Evolutionary conservation across 2,888 invertebrate species (phyloP).

Genomic region (Dasypolia templi): DNA sequence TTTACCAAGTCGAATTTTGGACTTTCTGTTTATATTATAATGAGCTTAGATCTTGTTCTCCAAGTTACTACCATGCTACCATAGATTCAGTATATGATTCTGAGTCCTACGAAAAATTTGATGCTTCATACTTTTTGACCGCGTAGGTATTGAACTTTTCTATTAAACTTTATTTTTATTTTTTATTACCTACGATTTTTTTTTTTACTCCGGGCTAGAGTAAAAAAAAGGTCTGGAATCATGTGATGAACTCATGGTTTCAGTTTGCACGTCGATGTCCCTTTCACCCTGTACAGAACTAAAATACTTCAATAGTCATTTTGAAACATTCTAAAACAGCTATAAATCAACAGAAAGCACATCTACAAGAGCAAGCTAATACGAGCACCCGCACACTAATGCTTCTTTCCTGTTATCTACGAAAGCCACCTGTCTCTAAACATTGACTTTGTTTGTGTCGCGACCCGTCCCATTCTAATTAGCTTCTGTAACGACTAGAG

Average conservation of each 20-base stretch:
- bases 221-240: no score
- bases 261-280: no score
- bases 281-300: no score
- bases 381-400: slow-evolving; percentile 55
- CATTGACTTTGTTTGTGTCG: slow-evolving; percentile 79
- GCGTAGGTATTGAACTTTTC: no score
- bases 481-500: slow-evolving; percentile 80
- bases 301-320: background rate
- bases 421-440: slow-evolving; percentile 78
- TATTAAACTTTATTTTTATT: no score
- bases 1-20: background rate
- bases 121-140: no score
- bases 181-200: no score
- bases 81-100: no score
- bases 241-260: no score
- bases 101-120: no score
- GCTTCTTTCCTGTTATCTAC: slow-evolving; percentile 72
- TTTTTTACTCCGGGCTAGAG: no score
- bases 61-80: background rate
- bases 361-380: slow-evolving; percentile 31
- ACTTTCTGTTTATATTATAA: background rate
- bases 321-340: slow-evolving; percentile 5
- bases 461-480: slow-evolving; percentile 79
- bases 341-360: slow-evolving; percentile 12
- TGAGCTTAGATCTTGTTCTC: background rate